These are phyloP conservation scores for Nebria salina DNA, from an alignment of 2,888 invertebrate genomes.

Conservation along the genomic window DNA sequence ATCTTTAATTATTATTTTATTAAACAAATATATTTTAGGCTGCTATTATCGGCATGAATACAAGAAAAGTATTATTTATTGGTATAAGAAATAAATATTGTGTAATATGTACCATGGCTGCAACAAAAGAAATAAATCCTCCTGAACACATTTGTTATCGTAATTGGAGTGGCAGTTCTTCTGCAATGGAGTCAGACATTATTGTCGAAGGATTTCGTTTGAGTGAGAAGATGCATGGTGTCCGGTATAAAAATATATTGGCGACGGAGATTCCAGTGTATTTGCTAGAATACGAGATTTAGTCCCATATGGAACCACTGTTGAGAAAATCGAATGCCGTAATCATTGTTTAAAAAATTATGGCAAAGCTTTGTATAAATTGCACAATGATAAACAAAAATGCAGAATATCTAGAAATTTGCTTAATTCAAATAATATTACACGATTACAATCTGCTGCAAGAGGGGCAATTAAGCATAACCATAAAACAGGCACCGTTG, in stretches of 20 bases:
- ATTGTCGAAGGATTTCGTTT: constrained; percentile 54
- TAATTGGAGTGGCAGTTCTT: constrained; percentile 46
- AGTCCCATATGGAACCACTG: constrained; percentile 14
- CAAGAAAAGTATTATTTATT: too few relatives aligned
- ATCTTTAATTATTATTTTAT: too few relatives aligned
- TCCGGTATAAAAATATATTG: constrained; percentile 53
- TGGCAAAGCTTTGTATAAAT: constrained; percentile 33
- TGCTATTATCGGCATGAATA: constrained; percentile 41
- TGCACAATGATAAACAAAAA: constrained; percentile 27
- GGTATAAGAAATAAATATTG: constrained; percentile 51
- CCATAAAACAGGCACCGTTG: too few relatives aligned
- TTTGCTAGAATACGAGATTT: constrained; percentile 51
- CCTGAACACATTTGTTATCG: constrained; percentile 50
- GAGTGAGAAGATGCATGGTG: constrained; percentile 52
- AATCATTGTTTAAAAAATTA: constrained; percentile 53
- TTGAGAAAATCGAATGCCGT: constrained; percentile 55
- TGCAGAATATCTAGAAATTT: constrained; percentile 24
- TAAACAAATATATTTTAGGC: too few relatives aligned
- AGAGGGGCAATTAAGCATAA: too few relatives aligned
- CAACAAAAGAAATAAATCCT: constrained; percentile 42
- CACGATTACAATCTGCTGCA: too few relatives aligned
- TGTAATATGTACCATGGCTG: constrained; percentile 51
- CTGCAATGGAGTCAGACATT: constrained; percentile 56
- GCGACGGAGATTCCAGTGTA: constrained; percentile 57
- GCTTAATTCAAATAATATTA: not conserved